phyloP scores from a whole-genome alignment of 2,113 vertebrate species.

The Pavo muticus region DNA sequence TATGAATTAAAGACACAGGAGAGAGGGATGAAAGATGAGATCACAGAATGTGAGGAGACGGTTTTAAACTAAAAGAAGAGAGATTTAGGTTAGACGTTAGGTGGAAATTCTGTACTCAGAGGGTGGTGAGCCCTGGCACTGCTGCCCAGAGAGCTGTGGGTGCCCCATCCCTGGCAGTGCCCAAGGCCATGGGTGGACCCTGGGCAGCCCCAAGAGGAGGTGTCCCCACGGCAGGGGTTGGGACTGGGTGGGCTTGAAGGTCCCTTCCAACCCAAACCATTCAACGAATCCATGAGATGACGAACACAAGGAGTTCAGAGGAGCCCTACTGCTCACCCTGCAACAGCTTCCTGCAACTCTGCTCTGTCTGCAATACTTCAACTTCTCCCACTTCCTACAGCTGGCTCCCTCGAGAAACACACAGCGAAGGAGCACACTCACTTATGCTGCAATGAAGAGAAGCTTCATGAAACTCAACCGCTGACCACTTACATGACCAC shows the following conservation, averaged over 20 bases:
- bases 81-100: not conserved
- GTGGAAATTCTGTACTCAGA: not conserved
- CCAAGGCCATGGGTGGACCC: not conserved
- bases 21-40: slow-evolving; percentile 27
- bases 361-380: not conserved
- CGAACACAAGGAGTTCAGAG: slow-evolving; percentile 1
- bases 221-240: not conserved
- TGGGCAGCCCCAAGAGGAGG: not conserved
- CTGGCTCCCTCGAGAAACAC: not conserved
- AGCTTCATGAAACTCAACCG: slow-evolving; percentile 11
- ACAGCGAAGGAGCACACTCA: not conserved
- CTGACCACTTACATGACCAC: not conserved
- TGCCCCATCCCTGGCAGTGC: not conserved
- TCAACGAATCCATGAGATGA: not conserved
- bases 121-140: not conserved
- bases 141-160: no score
- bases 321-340: not conserved
- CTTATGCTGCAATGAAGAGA: not conserved
- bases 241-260: not conserved
- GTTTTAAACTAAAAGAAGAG: not conserved
- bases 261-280: not conserved
- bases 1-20: not conserved
- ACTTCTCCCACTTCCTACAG: slow-evolving; percentile 3
- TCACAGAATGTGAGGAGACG: not conserved
- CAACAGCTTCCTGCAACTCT: not conserved